phyloP scores from a whole-genome alignment of 2,888 invertebrate species.

The Polietes domitor region DNA sequence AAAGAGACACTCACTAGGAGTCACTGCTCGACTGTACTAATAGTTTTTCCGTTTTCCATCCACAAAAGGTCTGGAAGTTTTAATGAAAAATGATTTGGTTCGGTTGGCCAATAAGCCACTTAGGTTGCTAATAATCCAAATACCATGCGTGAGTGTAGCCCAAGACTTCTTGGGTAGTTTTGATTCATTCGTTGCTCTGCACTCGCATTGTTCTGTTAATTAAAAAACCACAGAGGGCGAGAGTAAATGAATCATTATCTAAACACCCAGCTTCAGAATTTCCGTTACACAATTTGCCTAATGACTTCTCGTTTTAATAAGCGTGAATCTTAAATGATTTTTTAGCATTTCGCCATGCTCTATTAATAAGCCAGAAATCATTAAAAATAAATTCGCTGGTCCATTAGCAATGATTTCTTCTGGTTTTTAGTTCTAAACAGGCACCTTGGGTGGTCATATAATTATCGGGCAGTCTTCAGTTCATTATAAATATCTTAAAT shows the following conservation, averaged over 20 bases:
- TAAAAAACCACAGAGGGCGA: slow-evolving; percentile 3
- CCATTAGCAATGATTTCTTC: neutral
- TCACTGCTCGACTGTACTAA: slow-evolving; percentile 36
- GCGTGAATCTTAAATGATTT: slow-evolving; percentile 19
- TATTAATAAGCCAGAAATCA: slow-evolving; percentile 3
- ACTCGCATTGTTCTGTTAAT: slow-evolving; percentile 1
- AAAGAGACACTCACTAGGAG: neutral
- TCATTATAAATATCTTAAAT: neutral
- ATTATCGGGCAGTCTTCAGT: too few species aligned
- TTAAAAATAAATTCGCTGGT: neutral
- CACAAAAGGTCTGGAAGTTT: neutral
- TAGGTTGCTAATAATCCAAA: slow-evolving; percentile 57
- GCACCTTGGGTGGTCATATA: too few species aligned
- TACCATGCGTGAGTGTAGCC: neutral
- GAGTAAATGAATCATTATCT: neutral
- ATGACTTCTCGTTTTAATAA: slow-evolving; percentile 25
- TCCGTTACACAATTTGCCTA: slow-evolving; percentile 16
- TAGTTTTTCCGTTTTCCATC: slow-evolving; percentile 52
- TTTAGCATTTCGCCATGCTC: slow-evolving; percentile 4
- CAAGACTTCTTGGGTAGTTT: slow-evolving; percentile 26
- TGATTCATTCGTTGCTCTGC: neutral
- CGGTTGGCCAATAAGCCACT: slow-evolving; percentile 51
- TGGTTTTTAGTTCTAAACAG: too few species aligned
- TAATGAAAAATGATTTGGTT: slow-evolving; percentile 61
- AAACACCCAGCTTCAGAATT: neutral